Evolutionary conservation across 2,888 invertebrate genomes (phyloP).

Genomic region (Clivina fossor): DNA sequence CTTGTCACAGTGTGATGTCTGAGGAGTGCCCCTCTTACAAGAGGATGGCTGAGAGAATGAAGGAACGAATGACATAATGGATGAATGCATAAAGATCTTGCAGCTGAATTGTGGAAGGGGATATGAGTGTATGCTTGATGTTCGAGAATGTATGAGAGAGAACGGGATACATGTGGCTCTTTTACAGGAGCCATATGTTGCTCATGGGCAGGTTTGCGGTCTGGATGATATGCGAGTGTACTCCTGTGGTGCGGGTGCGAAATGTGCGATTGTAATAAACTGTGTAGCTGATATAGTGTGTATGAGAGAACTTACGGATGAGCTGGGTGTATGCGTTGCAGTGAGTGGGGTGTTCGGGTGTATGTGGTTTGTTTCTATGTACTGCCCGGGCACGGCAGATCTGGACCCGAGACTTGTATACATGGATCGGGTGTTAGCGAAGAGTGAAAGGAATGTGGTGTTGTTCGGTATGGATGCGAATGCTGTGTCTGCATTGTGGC

Average conservation of each 20-base stretch:
- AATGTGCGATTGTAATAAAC: slow-evolving; percentile 28
- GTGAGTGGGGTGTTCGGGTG: slow-evolving; percentile 34
- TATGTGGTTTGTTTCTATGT: slow-evolving; percentile 35
- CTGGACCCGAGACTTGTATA: slow-evolving; percentile 17
- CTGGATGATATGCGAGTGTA: not conserved
- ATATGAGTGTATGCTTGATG: no score
- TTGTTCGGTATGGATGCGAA: slow-evolving; percentile 41
- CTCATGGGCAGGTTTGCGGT: no score
- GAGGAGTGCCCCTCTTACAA: no score
- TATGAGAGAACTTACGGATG: not conserved
- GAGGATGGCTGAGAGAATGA: no score
- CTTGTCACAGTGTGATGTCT: no score
- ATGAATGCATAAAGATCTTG: no score
- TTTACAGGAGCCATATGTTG: no score
- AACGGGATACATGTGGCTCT: no score
- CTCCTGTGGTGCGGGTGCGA: not conserved
- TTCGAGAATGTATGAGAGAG: no score
- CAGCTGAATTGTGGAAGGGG: no score
- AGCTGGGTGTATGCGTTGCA: slow-evolving; percentile 25
- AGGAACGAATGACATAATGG: no score
- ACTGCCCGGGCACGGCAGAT: slow-evolving; percentile 28
- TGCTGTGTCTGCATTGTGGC: slow-evolving; percentile 39
- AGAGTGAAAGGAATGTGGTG: slow-evolving; percentile 1
- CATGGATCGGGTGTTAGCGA: slow-evolving; percentile 4
- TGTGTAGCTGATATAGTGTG: not conserved